These are phyloP conservation scores for Oreohelix idahoensis DNA, from an alignment of 1,140 invertebrate species.

Conservation along the genomic window DNA sequence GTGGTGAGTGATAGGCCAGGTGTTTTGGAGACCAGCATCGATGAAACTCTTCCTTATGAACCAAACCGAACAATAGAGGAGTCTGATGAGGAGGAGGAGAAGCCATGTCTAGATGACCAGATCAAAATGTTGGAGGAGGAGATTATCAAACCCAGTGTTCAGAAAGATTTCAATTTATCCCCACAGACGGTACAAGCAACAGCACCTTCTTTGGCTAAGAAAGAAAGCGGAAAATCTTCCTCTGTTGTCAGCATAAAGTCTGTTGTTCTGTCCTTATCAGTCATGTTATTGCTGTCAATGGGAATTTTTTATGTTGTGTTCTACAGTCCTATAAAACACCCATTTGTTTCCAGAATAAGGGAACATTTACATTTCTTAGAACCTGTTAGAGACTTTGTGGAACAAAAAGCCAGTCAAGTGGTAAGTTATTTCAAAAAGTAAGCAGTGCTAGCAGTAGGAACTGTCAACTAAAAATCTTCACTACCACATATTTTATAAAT, in stretches of 20 bases:
- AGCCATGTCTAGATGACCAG: slow-evolving; percentile 61
- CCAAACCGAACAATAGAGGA: slow-evolving; percentile 58
- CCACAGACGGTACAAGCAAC: slow-evolving; percentile 31
- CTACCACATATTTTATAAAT: neutral
- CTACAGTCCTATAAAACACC: slow-evolving; percentile 61
- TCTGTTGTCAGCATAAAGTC: slow-evolving; percentile 47
- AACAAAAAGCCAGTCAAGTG: slow-evolving; percentile 43
- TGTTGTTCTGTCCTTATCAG: slow-evolving; percentile 52
- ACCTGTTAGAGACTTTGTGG: slow-evolving; percentile 59
- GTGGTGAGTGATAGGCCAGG: slow-evolving; percentile 41
- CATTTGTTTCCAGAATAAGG: slow-evolving; percentile 50
- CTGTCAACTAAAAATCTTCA: neutral
- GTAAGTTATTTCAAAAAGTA: slow-evolving; percentile 40
- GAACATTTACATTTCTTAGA: slow-evolving; percentile 59
- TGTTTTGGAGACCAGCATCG: slow-evolving; percentile 45
- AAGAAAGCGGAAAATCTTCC: slow-evolving; percentile 32
- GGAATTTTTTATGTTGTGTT: slow-evolving; percentile 57
- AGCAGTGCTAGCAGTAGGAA: neutral
- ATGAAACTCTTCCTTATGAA: slow-evolving; percentile 54
- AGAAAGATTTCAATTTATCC: slow-evolving; percentile 26
- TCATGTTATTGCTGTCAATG: slow-evolving; percentile 55
- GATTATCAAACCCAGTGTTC: slow-evolving; percentile 42
- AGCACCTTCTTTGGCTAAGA: slow-evolving; percentile 33
- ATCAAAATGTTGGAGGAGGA: slow-evolving; percentile 60
- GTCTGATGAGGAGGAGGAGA: slow-evolving; percentile 48